Conservation (phyloP, 2,888 invertebrate genomes). For the Malachius bipustulatus region DNA sequence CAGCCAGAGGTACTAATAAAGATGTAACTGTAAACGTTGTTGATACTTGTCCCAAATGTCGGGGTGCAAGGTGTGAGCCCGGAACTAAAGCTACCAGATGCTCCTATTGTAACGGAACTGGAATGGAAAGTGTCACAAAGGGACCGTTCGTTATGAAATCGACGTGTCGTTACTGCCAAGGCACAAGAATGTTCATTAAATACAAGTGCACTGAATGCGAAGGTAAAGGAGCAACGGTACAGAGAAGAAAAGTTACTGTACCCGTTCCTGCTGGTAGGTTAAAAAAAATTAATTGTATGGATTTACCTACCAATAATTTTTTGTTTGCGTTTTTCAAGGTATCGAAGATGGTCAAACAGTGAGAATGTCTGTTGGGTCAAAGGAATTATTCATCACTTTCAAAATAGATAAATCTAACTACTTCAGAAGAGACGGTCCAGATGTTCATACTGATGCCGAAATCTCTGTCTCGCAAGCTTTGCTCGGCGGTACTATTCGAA, state of each 20-base stretch:
- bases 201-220: conserved; percentile 86
- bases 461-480: conserved; percentile 86
- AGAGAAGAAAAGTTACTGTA: conserved; percentile 78
- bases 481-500: conserved; percentile 82
- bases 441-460: conserved; percentile 88
- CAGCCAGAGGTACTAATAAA: conserved; percentile 92
- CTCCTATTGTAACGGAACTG: conserved; percentile 89
- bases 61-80: conserved; percentile 72
- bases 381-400: conserved; percentile 90
- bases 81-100: conserved; percentile 88
- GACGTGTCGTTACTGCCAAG: conserved; percentile 86
- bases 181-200: conserved; percentile 74
- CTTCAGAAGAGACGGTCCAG: conserved; percentile 86
- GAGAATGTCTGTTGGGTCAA: conserved; percentile 80
- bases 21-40: conserved; percentile 84
- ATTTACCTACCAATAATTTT: conserved; percentile 6
- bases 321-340: conserved; percentile 32
- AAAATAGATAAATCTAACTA: conserved; percentile 80
- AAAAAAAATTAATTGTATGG: too few relatives aligned
- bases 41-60: conserved; percentile 84
- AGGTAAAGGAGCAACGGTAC: conserved; percentile 75
- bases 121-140: conserved; percentile 74
- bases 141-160: conserved; percentile 96
- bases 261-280: conserved; percentile 77
- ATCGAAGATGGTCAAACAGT: conserved; percentile 97